phyloP scores from a whole-genome alignment of 2,888 invertebrate genomes.

The Rhingia rostrata region DNA sequence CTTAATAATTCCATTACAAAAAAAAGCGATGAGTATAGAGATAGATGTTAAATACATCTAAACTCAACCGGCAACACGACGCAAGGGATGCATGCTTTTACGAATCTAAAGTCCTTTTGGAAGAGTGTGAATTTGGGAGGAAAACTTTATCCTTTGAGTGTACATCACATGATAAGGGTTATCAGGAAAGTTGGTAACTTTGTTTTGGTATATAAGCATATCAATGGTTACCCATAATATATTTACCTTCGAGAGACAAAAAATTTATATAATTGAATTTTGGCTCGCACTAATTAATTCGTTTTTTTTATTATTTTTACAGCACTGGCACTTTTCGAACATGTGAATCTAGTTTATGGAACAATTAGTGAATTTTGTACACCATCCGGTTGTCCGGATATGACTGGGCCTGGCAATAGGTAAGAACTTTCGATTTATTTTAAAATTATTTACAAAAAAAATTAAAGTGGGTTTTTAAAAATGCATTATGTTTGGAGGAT shows the following conservation, averaged over 20 bases:
- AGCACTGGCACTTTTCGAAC: conserved; percentile 99
- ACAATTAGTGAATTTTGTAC: conserved; percentile 99
- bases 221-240: neutral
- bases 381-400: conserved; percentile 96
- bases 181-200: conserved; percentile 26
- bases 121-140: conserved; percentile 27
- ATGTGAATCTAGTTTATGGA: conserved; percentile 99
- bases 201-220: neutral
- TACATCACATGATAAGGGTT: conserved; percentile 43
- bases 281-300: conserved; percentile 16
- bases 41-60: neutral
- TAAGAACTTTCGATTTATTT: conserved; percentile 81
- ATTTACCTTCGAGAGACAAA: neutral
- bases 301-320: conserved; percentile 80
- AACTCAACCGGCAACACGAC: neutral
- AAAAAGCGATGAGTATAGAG: neutral
- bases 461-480: too few relatives aligned
- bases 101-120: neutral
- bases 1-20: conserved; percentile 60
- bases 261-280: conserved; percentile 4
- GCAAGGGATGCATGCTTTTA: neutral
- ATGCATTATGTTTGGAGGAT: too few relatives aligned
- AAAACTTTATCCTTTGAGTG: conserved; percentile 37
- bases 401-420: conserved; percentile 98
- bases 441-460: too few relatives aligned